A percentile compares a stretch with the other conserved stretches of the same genome.
These are phyloP conservation scores for Papilio machaon DNA, from an alignment of 1,140 invertebrate species.

Conservation along the genomic window DNA sequence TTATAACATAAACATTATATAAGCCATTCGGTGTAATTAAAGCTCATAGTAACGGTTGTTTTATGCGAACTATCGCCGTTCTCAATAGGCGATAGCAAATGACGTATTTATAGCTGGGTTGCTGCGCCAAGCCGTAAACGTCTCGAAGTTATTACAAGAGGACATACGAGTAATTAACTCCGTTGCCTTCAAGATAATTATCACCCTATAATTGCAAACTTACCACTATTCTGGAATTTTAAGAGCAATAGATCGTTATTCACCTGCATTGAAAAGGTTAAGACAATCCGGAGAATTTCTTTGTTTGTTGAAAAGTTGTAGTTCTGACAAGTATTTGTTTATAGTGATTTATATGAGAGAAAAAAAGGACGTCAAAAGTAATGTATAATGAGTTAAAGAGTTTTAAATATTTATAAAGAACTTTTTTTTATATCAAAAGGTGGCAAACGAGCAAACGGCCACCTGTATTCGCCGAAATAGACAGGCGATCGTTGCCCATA, in stretches of 20 bases:
- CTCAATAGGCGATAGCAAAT: slow-evolving; percentile 32
- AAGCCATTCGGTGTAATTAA: slow-evolving; percentile 13
- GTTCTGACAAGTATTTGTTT: too few species aligned
- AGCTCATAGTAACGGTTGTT: slow-evolving; percentile 34
- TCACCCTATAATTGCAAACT: slow-evolving; percentile 23
- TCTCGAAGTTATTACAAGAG: slow-evolving; percentile 36
- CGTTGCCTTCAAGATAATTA: slow-evolving; percentile 26
- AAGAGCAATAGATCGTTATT: neutral
- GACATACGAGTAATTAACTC: slow-evolving; percentile 33
- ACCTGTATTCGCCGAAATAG: too few species aligned
- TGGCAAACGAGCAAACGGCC: too few species aligned
- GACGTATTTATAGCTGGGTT: slow-evolving; percentile 20
- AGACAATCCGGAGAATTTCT: neutral
- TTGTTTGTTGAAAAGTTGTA: neutral
- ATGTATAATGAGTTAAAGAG: too few species aligned
- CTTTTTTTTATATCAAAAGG: too few species aligned
- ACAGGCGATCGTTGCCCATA: too few species aligned
- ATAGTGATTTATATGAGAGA: too few species aligned
- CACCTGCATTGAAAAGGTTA: neutral
- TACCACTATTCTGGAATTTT: slow-evolving; percentile 10
- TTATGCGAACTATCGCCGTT: slow-evolving; percentile 28
- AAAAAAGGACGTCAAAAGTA: too few species aligned
- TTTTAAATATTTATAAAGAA: too few species aligned
- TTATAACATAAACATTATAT: slow-evolving; percentile 24
- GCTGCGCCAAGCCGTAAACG: slow-evolving; percentile 22